Base-by-base conservation (phyloP, 2,113 vertebrate genomes). In the Tupaia chinensis region DNA sequence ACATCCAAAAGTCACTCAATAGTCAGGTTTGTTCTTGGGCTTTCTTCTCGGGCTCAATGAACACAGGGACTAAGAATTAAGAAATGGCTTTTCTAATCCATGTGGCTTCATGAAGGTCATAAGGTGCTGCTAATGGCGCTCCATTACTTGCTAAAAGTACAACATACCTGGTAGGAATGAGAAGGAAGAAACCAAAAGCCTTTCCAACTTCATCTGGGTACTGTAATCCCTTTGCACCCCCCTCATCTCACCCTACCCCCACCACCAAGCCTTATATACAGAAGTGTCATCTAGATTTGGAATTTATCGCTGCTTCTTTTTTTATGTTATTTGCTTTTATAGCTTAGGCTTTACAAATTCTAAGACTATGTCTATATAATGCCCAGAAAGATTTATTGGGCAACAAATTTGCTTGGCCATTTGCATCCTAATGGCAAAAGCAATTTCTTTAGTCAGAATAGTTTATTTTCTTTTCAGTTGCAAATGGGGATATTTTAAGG, bases 371-470 rank as follows among this genome's bases (percentile, higher is more conserved):
- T 97, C 95, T 97, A 96, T 97, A 97, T 94, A 96, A 97, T 96
- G 87, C 89, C 92, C 92, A 0, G 81, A 96, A 95, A 95, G 96
- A 97, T 97, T 97, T 97, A 98, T 90, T 97, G 97, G 96, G 95
- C 92, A 93, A 96, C 96, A 97, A 97, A 97, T 98, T 96, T 96
- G 79, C 95, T 96, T 97, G 95, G 96, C 95, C 95, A 97, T 98
- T 98, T 98, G 95, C 97, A 98, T 98, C 92, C 91, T 97, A 97
- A 97, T 97, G 95, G 89, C 87, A 97, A 96, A 98, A 97, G 97
- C 97, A 96, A 96, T 98, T 98, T 97, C 96, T 98, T 96, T 65
- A 94, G 95, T 83, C 95, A 95, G 96, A 96, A 92, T 96, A 94
- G 87, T 96, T 97, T 96, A 94, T 97, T 97, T 97, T 97, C 95